phyloP scores from a whole-genome alignment of 2,113 vertebrate species.

The Thamnaconus septentrionalis region DNA sequence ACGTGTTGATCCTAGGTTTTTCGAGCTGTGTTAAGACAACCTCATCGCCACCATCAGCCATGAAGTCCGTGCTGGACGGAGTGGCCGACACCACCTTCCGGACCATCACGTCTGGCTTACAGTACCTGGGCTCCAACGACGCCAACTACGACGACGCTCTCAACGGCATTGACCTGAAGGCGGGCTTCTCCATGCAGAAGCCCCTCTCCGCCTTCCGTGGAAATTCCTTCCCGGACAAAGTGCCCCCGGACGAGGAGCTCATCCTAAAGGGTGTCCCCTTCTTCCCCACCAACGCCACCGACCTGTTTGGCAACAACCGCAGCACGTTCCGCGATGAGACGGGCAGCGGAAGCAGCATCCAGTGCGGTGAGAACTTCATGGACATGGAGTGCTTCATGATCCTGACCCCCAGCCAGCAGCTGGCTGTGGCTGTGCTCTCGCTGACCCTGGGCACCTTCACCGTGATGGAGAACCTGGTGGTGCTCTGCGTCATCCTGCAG shows the following conservation, averaged over 20 bases:
- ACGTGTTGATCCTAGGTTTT: constrained; percentile 48
- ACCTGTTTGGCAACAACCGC: constrained; percentile 85
- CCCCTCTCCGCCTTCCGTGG: constrained; percentile 91
- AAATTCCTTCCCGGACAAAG: constrained; percentile 89
- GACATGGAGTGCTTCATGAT: constrained; percentile 99
- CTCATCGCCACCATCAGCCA: constrained; percentile 77
- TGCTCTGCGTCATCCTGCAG: constrained; percentile 93
- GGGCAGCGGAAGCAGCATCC: constrained; percentile 74
- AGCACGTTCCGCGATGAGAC: constrained; percentile 86
- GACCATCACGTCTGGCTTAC: constrained; percentile 96
- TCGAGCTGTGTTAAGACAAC: constrained; percentile 56
- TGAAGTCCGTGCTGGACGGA: constrained; percentile 96
- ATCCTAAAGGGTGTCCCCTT: constrained; percentile 83
- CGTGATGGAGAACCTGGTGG: constrained; percentile 93
- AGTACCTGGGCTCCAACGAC: constrained; percentile 91
- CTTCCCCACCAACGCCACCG: constrained; percentile 88
- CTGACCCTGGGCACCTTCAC: constrained; percentile 97
- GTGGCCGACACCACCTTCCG: constrained; percentile 97
- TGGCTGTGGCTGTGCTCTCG: constrained; percentile 91
- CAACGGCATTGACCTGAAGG: constrained; percentile 86
- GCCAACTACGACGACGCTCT: constrained; percentile 90
- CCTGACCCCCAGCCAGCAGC: constrained; percentile 94
- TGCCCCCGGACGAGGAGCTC: constrained; percentile 86
- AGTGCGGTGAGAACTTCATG: constrained; percentile 99
- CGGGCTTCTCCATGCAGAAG: constrained; percentile 88